Evolutionary conservation across 2,888 invertebrate genomes (phyloP).

Genomic region (Schizotus pectinicornis): DNA sequence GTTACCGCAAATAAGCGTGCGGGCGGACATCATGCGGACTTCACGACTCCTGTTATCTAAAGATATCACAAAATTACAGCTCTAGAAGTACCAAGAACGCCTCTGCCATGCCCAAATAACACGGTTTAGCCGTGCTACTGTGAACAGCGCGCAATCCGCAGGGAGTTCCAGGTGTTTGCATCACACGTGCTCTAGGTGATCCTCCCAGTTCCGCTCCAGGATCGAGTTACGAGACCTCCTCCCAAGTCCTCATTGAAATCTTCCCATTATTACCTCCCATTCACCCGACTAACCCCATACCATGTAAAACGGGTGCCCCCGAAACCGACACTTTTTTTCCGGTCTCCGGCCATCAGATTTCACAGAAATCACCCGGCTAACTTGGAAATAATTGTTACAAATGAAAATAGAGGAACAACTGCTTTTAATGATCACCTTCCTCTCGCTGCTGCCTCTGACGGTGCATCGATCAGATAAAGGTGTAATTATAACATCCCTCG

Average conservation of each 20-base stretch:
- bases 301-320: background rate
- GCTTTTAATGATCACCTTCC: conserved; percentile 57
- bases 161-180: conserved; percentile 54
- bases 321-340: conserved; percentile 8
- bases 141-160: conserved; percentile 32
- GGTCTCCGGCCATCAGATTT: background rate
- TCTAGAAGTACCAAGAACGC: conserved; percentile 46
- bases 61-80: conserved; percentile 50
- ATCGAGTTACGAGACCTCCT: conserved; percentile 56
- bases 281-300: too few species aligned
- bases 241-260: conserved; percentile 40
- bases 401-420: conserved; percentile 52
- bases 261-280: conserved; percentile 39
- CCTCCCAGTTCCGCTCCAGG: conserved; percentile 59
- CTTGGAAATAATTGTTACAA: conserved; percentile 59
- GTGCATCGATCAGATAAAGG: conserved; percentile 50
- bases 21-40: conserved; percentile 33
- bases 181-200: conserved; percentile 56
- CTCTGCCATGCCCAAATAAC: conserved; percentile 48
- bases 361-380: conserved; percentile 36
- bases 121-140: conserved; percentile 36
- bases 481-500: conserved; percentile 45
- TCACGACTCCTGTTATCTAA: conserved; percentile 43
- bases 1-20: conserved; percentile 32
- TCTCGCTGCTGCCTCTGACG: conserved; percentile 46